These are phyloP conservation scores for Clavelina lepadiformis DNA, from an alignment of 23 tunicate genomes.

Conservation along the genomic window DNA sequence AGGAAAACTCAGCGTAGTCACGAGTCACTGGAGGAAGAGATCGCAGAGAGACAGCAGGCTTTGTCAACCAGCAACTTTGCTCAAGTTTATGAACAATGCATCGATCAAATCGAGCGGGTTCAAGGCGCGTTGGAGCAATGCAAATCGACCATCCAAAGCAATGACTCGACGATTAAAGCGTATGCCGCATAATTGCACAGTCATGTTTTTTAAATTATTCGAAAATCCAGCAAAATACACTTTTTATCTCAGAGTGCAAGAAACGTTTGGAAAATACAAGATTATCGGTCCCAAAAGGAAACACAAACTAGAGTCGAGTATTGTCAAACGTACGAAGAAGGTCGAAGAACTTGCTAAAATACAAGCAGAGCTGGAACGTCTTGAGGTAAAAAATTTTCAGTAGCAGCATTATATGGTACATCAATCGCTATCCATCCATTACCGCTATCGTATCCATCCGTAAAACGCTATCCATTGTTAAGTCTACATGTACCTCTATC, in stretches of 20 bases:
- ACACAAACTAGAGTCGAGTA: constrained; percentile 59
- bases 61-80: constrained; percentile 54
- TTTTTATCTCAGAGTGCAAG: constrained; percentile 37
- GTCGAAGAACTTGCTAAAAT: constrained; percentile 50
- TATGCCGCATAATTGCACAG: constrained; percentile 10
- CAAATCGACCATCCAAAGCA: constrained; percentile 29
- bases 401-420: neutral
- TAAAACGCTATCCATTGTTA: too few relatives aligned
- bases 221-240: too few relatives aligned
- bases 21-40: constrained; percentile 44
- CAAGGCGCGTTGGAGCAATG: constrained; percentile 36
- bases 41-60: constrained; percentile 35
- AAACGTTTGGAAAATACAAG: constrained; percentile 56
- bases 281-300: constrained; percentile 59
- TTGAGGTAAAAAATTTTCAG: constrained; percentile 39
- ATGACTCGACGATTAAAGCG: constrained; percentile 69
- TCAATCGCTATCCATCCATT: too few relatives aligned
- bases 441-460: too few relatives aligned
- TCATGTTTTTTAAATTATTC: neutral
- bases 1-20: constrained; percentile 42
- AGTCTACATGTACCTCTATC: too few relatives aligned
- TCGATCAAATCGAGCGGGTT: constrained; percentile 53
- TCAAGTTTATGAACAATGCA: constrained; percentile 70
- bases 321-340: constrained; percentile 50
- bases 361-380: constrained; percentile 44